These are phyloP conservation scores for Xanthorhoe designata DNA, from an alignment of 2,888 invertebrate species.

Conservation along the genomic window DNA sequence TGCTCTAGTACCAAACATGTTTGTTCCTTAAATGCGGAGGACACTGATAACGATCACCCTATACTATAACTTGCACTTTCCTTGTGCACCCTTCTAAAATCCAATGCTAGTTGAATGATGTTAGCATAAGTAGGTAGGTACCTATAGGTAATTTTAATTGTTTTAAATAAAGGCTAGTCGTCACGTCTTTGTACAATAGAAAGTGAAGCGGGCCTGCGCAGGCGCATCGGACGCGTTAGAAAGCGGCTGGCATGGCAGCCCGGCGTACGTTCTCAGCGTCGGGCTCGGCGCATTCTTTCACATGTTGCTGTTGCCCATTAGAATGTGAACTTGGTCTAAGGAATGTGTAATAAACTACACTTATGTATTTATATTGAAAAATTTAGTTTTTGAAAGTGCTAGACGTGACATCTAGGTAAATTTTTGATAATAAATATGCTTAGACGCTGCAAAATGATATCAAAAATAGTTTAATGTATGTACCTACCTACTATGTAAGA, in stretches of 20 bases:
- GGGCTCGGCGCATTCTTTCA: slow-evolving; percentile 73
- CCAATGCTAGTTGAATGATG: slow-evolving; percentile 30
- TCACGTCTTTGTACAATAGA: slow-evolving; percentile 74
- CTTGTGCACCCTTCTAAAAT: slow-evolving; percentile 26
- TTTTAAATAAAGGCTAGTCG: slow-evolving; percentile 49
- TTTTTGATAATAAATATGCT: too few relatives aligned
- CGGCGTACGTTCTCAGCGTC: slow-evolving; percentile 65
- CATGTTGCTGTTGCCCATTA: slow-evolving; percentile 51
- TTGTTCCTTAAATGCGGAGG: slow-evolving; percentile 37
- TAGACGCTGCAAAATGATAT: too few relatives aligned
- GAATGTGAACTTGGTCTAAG: slow-evolving; percentile 40
- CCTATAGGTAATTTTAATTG: slow-evolving; percentile 46
- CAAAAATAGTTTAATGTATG: not conserved
- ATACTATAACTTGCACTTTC: slow-evolving; percentile 35
- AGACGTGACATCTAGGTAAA: too few relatives aligned
- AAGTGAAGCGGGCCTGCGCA: slow-evolving; percentile 78
- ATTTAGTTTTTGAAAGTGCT: too few relatives aligned
- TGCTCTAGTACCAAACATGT: slow-evolving; percentile 27
- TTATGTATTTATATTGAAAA: too few relatives aligned
- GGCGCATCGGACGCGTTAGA: slow-evolving; percentile 79
- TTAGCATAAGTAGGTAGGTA: too few relatives aligned
- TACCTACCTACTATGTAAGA: too few relatives aligned
- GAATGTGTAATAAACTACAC: slow-evolving; percentile 37
- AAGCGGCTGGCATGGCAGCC: slow-evolving; percentile 71
- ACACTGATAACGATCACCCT: slow-evolving; percentile 38